Evolutionary conservation across 2,888 invertebrate species (phyloP).

Genomic region (Lycocerus yunnanus): DNA sequence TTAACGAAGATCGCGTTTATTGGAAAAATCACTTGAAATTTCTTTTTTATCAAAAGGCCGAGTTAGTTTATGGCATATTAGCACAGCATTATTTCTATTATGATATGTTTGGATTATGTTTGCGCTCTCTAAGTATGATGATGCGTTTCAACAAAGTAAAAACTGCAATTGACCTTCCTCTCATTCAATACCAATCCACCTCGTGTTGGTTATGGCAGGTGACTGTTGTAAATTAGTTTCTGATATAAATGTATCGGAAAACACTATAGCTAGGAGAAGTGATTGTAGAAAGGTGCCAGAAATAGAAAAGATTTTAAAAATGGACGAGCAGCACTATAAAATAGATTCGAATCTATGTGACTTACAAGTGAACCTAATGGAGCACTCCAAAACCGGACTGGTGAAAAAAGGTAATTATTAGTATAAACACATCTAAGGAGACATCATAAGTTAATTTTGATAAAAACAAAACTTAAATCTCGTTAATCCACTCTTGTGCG

Average conservation of each 20-base stretch:
- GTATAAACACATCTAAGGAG: background rate
- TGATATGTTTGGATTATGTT: conserved; percentile 67
- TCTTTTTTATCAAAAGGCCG: conserved; percentile 82
- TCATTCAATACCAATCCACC: conserved; percentile 69
- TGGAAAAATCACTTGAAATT: conserved; percentile 83
- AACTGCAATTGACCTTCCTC: conserved; percentile 63
- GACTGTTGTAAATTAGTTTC: conserved; percentile 79
- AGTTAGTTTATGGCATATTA: conserved; percentile 77
- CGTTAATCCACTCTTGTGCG: background rate
- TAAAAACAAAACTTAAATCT: too few species aligned
- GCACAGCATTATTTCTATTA: conserved; percentile 73
- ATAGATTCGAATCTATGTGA: conserved; percentile 54
- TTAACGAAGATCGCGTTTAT: conserved; percentile 67
- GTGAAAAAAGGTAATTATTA: background rate
- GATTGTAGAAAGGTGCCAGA: conserved; percentile 63
- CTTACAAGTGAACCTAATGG: rapidly evolving
- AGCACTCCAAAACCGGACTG: background rate
- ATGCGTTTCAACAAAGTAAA: conserved; percentile 73
- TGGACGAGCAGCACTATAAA: conserved; percentile 57
- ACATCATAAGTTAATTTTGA: too few species aligned
- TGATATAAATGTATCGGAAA: conserved; percentile 66
- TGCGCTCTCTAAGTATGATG: conserved; percentile 69
- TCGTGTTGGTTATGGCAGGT: conserved; percentile 77
- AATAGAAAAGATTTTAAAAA: conserved; percentile 64
- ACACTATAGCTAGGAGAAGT: conserved; percentile 64